Percentiles rank a stretch among this genome's conserved stretches.
phyloP scores from a whole-genome alignment of 1,140 invertebrate species.

The Leptopilina boulardi region DNA sequence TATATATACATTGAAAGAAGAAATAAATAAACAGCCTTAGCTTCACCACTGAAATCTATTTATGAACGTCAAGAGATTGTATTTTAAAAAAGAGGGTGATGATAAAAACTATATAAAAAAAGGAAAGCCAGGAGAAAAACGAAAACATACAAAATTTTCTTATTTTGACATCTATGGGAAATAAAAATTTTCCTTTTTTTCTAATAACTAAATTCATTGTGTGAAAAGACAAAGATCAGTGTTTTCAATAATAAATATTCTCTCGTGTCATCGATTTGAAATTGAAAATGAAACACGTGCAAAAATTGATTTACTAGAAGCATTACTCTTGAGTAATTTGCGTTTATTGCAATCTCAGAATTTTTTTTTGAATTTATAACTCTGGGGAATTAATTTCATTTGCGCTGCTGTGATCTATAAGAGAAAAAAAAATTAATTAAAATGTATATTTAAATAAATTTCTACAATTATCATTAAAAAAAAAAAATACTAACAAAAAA shows the following conservation, averaged over 20 bases:
- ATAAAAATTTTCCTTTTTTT: slow-evolving; percentile 40
- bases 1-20: too few relatives aligned
- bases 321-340: slow-evolving; percentile 10
- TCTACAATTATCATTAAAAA: too few relatives aligned
- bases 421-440: neutral
- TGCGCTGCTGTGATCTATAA: too few relatives aligned
- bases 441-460: too few relatives aligned
- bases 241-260: slow-evolving; percentile 12
- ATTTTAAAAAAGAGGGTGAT: neutral
- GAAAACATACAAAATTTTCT: too few relatives aligned
- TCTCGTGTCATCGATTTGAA: neutral
- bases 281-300: slow-evolving; percentile 3
- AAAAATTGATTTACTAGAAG: slow-evolving; percentile 23
- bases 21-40: slow-evolving; percentile 50
- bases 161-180: slow-evolving; percentile 42
- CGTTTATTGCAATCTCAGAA: neutral
- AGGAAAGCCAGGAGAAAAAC: slow-evolving; percentile 17
- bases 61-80: slow-evolving; percentile 44
- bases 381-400: neutral
- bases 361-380: slow-evolving; percentile 8
- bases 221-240: slow-evolving; percentile 21
- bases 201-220: slow-evolving; percentile 30
- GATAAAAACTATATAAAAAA: slow-evolving; percentile 13
- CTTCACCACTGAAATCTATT: slow-evolving; percentile 41
- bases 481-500: too few relatives aligned